phyloP scores from a whole-genome alignment of 2,888 invertebrate species.

The Trissoscelio sp. region DNA sequence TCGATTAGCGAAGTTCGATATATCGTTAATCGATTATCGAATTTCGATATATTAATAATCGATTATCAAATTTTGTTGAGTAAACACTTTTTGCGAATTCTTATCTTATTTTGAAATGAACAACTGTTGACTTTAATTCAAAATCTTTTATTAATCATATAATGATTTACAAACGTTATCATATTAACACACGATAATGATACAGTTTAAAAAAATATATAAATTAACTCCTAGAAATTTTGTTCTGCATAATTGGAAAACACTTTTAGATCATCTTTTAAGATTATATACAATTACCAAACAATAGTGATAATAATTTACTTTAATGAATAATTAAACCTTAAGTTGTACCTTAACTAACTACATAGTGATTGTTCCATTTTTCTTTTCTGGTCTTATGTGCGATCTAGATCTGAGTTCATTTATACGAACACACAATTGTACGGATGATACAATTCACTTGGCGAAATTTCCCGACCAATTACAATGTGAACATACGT shows the following conservation, averaged over 20 bases:
- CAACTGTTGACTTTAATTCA: constrained; percentile 43
- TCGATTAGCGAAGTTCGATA: too few relatives aligned
- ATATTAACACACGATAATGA: constrained; percentile 48
- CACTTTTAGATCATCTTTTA: too few relatives aligned
- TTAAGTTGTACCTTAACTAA: constrained; percentile 79
- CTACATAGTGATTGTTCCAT: constrained; percentile 68
- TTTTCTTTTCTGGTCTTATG: background rate
- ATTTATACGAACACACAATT: too few relatives aligned
- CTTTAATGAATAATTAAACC: constrained; percentile 77
- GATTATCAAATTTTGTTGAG: too few relatives aligned
- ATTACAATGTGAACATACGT: constrained; percentile 24
- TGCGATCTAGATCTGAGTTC: background rate
- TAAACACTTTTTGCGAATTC: too few relatives aligned
- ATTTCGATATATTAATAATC: too few relatives aligned
- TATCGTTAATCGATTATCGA: too few relatives aligned
- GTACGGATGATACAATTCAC: background rate
- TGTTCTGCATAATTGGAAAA: too few relatives aligned
- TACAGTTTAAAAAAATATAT: constrained; percentile 58
- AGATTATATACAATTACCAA: constrained; percentile 58
- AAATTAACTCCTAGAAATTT: constrained; percentile 45
- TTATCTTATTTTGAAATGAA: too few relatives aligned
- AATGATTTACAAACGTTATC: constrained; percentile 56
- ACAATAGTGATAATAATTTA: constrained; percentile 77
- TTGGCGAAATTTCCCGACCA: background rate
- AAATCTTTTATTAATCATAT: constrained; percentile 60